Base-by-base conservation (phyloP, 1,140 invertebrate species). In the Ruditapes philippinarum region DNA sequence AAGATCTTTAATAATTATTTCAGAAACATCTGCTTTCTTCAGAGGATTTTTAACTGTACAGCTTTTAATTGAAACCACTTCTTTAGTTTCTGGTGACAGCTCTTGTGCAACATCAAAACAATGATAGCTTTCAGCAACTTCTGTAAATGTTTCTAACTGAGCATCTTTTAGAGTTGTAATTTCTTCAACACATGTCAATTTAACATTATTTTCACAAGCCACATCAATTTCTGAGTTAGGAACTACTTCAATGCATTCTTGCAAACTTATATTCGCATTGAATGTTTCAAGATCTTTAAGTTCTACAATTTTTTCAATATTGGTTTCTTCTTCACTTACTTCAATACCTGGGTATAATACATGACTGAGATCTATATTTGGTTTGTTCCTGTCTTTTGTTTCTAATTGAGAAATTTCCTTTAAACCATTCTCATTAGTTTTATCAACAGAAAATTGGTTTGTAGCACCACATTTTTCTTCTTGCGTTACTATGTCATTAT, bases 71-170 rank as follows among this genome's bases (percentile, higher is more conserved):
- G 65, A 70, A 33, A 38, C 38, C 31, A 28, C 22, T 14, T 3
- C 38, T 5, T 38, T 33, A 36, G 9, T 22, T 28, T n/a, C n/a
- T 19, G 4, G 19, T 28, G 57, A 28, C 17, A 70, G 31, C n/a
- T 70, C 65, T 25, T 38, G 9, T 22, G 22, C 14, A 5, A 38
- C 65, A 5, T 70, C 65, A 38, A 70, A 36, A 70, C 22, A 31
- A 38, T 38, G 19, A 38, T 31, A 0, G 36, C 33, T n/a, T 70
- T 70, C 33, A 1, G 14, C 28, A 7, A 38, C 28, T 5, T 9
- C 28, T 38, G 65, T 19, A 2, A 70, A 70, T 70, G 65, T 38
- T 70, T 70, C 25, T 28, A 70, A 70, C 65, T 70, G 65, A 36
- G 65, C 25, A 36, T 38, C 19, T 38, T 36, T 70, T 70, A 17